Percentiles rank a stretch among this genome's conserved stretches.
These are phyloP conservation scores for Agriopis leucophaearia DNA, from an alignment of 2,888 invertebrate genomes.

Conservation along the genomic window DNA sequence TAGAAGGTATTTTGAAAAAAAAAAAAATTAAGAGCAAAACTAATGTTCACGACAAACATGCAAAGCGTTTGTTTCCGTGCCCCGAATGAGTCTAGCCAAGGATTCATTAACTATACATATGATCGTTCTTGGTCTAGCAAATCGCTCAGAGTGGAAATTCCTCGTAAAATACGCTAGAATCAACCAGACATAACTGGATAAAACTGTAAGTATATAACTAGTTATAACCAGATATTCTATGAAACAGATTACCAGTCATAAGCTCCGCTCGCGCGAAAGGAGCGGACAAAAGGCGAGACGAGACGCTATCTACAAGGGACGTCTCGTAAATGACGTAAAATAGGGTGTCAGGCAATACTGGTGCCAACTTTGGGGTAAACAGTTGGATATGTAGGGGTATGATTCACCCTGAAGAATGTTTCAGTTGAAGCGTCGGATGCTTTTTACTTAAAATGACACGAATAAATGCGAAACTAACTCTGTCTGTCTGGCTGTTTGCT, in stretches of 20 bases:
- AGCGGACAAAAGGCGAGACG: slow-evolving; percentile 16
- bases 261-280: slow-evolving; percentile 14
- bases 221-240: slow-evolving; percentile 13
- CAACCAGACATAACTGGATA: slow-evolving; percentile 15
- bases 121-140: too few relatives aligned
- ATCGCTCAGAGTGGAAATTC: slow-evolving; percentile 1
- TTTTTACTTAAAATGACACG: too few relatives aligned
- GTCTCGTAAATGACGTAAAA: neutral
- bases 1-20: too few relatives aligned
- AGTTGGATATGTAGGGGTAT: neutral
- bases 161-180: slow-evolving; percentile 12
- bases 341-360: neutral
- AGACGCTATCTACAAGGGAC: neutral
- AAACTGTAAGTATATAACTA: slow-evolving; percentile 8
- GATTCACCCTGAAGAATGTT: too few relatives aligned
- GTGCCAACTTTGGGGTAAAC: neutral
- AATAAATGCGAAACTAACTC: too few relatives aligned
- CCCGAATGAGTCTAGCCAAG: slow-evolving; percentile 6
- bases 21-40: neutral
- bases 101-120: too few relatives aligned
- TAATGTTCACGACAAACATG: neutral
- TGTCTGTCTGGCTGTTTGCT: too few relatives aligned
- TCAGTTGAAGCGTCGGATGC: too few relatives aligned
- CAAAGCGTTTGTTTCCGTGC: slow-evolving; percentile 4
- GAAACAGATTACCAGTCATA: slow-evolving; percentile 24